Base-by-base conservation (phyloP, 2,888 invertebrate species). In the Gisinianus flammeolus region DNA sequence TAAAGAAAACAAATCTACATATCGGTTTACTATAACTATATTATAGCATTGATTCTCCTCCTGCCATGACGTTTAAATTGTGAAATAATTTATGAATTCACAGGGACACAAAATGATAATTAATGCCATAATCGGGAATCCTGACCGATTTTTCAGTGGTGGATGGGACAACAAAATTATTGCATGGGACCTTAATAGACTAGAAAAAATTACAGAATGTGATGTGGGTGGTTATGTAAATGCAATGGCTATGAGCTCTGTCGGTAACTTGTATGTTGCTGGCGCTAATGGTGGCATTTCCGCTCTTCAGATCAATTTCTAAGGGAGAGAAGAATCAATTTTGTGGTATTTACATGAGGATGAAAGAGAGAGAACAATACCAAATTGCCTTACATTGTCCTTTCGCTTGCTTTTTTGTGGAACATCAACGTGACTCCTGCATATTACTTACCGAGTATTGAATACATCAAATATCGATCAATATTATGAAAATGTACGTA, bases 251-350 rank as follows among this genome's bases (percentile, higher is more conserved):
- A 86, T 88, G 6, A 87, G 86, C 22, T 87, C 84, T 12, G 83
- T 85, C 4, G 86, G 88, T 0, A 86, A 87, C 80, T 87, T 88
- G 6, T 91, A 90, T 88, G 90, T 89, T 0, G 91, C 89, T 0
- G 90, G 90, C 12, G 88, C 90, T 87, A 90, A 91, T 81, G 91
- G 91, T 22, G 33, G 35, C 12, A 76, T 76, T 68, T 54, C 56
- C 2, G 76, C 76, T 70, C 64, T 69, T n/a, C 56, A 70, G 52
- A 76, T 76, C 12, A 69, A 69, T n/a, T 62, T 69, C n/a, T 70
- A 70, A 58, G 31, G 24, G 30, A 66, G 5, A n/a, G 22, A 6
- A n/a, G 19, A 8, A 12, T 6, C 58, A n/a, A n/a, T n/a, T n/a
- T n/a, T n/a, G n/a, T n/a, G n/a, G n/a, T n/a, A n/a, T n/a, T n/a